Evolutionary conservation across 2,113 vertebrate genomes (phyloP).

Genomic region (Odocoileus hemionus): DNA sequence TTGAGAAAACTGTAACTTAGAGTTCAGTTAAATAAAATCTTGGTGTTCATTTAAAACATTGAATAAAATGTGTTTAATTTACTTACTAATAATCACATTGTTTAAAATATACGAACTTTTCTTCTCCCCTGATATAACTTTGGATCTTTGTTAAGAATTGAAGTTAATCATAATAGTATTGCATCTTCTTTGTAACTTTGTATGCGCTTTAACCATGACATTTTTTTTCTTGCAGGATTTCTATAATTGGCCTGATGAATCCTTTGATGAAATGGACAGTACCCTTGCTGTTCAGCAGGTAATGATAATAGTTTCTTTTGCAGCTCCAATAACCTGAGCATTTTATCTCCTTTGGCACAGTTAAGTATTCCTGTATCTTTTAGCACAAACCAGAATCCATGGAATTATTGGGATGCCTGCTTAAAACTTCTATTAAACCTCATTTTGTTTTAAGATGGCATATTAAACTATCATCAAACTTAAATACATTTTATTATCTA

Average conservation of each 20-base stretch:
- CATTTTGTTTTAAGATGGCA: conserved; percentile 20
- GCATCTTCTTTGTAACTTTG: background rate
- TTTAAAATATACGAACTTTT: background rate
- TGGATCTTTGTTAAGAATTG: conserved; percentile 22
- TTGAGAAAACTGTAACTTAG: background rate
- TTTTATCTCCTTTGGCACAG: background rate
- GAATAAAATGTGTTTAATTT: background rate
- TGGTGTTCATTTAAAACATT: conserved; percentile 16
- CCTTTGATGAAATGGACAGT: conserved; percentile 99
- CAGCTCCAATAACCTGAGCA: background rate
- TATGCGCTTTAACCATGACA: conserved; percentile 42
- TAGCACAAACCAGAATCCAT: background rate
- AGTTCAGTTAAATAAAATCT: conserved; percentile 34
- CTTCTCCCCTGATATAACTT: background rate
- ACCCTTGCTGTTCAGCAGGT: conserved; percentile 98
- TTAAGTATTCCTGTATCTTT: background rate
- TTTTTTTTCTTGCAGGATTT: conserved; percentile 87
- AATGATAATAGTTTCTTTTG: conserved; percentile 52
- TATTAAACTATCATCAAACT: background rate
- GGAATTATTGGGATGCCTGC: conserved; percentile 1
- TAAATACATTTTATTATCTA: conserved; percentile 3
- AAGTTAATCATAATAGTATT: conserved; percentile 10
- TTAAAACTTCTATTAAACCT: background rate
- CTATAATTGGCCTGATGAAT: conserved; percentile 99
- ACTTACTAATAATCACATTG: background rate